phyloP scores from a whole-genome alignment of 2,113 vertebrate genomes.

The Pithys albifrons region DNA sequence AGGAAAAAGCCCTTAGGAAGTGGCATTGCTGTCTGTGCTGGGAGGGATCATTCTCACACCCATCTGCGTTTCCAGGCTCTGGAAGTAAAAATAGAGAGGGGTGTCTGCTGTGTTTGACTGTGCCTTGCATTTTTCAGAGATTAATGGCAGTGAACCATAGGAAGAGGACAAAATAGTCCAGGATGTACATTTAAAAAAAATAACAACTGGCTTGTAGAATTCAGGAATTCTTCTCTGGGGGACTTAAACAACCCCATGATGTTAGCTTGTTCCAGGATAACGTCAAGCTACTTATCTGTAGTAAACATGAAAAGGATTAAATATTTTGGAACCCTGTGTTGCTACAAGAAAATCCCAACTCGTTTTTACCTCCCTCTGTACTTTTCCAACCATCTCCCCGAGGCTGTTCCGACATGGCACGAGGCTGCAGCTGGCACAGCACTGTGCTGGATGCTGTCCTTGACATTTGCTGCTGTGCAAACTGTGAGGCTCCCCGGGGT shows the following conservation, averaged over 20 bases:
- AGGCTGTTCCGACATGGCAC: accelerated
- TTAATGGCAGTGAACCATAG: not conserved
- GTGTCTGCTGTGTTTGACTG: not conserved
- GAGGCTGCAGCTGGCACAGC: not conserved
- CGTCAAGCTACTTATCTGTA: not conserved
- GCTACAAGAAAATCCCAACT: not conserved
- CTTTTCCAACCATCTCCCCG: not conserved
- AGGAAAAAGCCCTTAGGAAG: not conserved
- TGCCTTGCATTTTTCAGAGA: not conserved
- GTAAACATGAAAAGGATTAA: not conserved
- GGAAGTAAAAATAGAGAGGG: not conserved
- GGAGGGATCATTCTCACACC: not conserved
- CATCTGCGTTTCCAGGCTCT: not conserved
- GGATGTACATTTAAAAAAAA: not conserved
- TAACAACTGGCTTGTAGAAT: not conserved
- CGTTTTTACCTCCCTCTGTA: not conserved
- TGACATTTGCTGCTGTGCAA: not conserved
- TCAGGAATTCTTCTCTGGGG: not conserved
- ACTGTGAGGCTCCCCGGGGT: not conserved
- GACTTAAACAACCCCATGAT: not conserved
- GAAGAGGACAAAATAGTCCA: not conserved
- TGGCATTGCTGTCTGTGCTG: not conserved
- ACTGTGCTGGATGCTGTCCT: not conserved
- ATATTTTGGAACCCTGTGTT: not conserved
- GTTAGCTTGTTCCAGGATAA: not conserved